A percentile compares a stretch with the other conserved stretches of the same genome.
phyloP scores from a whole-genome alignment of 2,888 invertebrate species.

The Bruchidius siliquastri region DNA sequence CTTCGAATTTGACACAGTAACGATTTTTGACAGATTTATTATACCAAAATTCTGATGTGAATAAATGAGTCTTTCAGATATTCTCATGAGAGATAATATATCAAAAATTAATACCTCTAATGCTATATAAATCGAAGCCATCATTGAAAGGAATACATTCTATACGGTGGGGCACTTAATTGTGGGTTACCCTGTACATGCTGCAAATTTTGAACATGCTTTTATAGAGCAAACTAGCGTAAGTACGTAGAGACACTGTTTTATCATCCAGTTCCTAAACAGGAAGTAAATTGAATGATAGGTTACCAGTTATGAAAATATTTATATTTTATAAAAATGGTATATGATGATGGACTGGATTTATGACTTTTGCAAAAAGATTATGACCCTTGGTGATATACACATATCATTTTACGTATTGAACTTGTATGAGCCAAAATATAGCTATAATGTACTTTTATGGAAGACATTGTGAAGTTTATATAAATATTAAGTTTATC shows the following conservation, averaged over 20 bases:
- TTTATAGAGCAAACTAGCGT: neutral
- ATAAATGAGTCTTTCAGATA: too few relatives aligned
- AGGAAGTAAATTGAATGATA: neutral
- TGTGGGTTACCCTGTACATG: neutral
- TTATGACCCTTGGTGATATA: slow-evolving; percentile 29
- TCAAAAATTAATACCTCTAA: too few relatives aligned
- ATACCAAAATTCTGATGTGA: too few relatives aligned
- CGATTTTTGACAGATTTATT: too few relatives aligned
- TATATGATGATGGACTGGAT: neutral
- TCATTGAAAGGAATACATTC: neutral
- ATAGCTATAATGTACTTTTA: slow-evolving; percentile 35
- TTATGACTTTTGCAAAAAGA: neutral
- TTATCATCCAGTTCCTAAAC: neutral
- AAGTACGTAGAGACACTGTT: neutral
- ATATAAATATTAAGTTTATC: slow-evolving; percentile 27
- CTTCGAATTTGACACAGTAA: too few relatives aligned
- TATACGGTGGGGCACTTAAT: neutral
- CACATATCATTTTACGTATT: slow-evolving; percentile 32
- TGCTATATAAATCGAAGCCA: neutral
- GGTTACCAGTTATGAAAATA: neutral
- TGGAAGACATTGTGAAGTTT: slow-evolving; percentile 31
- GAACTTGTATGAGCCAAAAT: slow-evolving; percentile 36
- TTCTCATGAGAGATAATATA: too few relatives aligned
- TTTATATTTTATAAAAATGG: neutral
- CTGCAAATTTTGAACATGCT: neutral